A percentile compares a stretch with the other conserved stretches of the same genome.
phyloP scores from a whole-genome alignment of 2,888 invertebrate genomes.

The Alentia gelatinosa region DNA sequence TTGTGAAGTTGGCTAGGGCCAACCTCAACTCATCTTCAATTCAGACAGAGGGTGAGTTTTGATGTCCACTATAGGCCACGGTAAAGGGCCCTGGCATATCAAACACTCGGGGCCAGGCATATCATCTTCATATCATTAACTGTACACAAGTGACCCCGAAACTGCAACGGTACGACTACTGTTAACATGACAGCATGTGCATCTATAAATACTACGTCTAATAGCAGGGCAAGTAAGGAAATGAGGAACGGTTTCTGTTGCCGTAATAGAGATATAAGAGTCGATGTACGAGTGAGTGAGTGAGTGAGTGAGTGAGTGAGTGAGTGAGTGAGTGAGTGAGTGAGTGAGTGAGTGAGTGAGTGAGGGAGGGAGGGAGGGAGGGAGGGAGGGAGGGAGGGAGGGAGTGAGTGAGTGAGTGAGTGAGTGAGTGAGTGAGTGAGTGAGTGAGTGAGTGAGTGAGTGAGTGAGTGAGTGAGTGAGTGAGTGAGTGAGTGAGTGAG shows the following conservation, averaged over 20 bases:
- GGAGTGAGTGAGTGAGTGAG: background rate
- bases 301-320: background rate
- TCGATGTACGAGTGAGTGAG: background rate
- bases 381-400: no score
- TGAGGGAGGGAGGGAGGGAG: no score
- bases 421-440: conserved; percentile 48
- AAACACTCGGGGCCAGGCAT: conserved; percentile 25
- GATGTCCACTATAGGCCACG: conserved; percentile 37
- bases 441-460: conserved; percentile 52
- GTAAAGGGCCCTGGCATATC: background rate
- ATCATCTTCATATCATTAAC: conserved; percentile 47
- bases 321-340: background rate
- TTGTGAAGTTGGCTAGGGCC: conserved; percentile 40
- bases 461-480: conserved; percentile 53
- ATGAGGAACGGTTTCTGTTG: no score
- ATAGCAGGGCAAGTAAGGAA: background rate
- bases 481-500: conserved; percentile 55
- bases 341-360: no score
- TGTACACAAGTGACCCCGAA: conserved; percentile 30
- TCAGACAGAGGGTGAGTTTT: conserved; percentile 42
- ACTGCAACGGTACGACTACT: background rate
- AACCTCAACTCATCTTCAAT: conserved; percentile 46
- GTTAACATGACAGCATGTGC: background rate
- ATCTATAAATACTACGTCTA: background rate
- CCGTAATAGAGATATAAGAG: no score